Conservation (phyloP, 2,888 invertebrate genomes). For the Rotaria macrura region DNA sequence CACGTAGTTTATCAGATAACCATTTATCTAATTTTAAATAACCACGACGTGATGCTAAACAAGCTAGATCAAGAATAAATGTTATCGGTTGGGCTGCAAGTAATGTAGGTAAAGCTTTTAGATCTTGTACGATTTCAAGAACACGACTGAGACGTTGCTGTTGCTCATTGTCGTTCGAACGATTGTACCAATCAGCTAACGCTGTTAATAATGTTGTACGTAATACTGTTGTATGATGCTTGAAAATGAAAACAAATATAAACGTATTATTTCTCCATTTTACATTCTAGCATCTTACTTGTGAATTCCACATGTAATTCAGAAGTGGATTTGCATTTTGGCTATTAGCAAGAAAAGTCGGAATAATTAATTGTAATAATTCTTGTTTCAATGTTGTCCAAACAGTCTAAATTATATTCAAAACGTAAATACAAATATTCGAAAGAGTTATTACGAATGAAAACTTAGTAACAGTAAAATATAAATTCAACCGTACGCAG, state of each 20-base stretch:
- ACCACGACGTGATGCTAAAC: conserved; percentile 85
- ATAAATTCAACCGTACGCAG: no score
- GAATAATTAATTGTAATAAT: conserved; percentile 67
- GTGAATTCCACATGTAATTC: conserved; percentile 79
- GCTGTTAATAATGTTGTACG: conserved; percentile 65
- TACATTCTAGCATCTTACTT: background rate
- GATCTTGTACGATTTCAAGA: conserved; percentile 86
- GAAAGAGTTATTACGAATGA: no score
- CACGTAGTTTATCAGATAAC: conserved; percentile 88
- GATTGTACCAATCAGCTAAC: conserved; percentile 91
- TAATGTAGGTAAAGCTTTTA: conserved; percentile 69
- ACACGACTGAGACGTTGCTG: conserved; percentile 83
- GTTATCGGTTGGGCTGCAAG: conserved; percentile 60
- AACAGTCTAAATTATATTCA: conserved; percentile 39
- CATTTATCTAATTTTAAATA: conserved; percentile 96
- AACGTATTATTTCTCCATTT: background rate
- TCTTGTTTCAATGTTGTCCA: conserved; percentile 62
- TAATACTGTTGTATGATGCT: conserved; percentile 36
- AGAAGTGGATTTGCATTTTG: conserved; percentile 90
- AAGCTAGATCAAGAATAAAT: conserved; percentile 92
- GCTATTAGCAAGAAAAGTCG: conserved; percentile 84
- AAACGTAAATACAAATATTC: no score
- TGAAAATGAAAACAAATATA: no score
- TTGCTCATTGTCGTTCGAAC: conserved; percentile 69
- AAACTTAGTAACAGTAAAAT: no score